A percentile compares a stretch with the other conserved stretches of the same genome.
Conservation (phyloP, 2,888 invertebrate genomes). For the Drosophila quinaria region DNA sequence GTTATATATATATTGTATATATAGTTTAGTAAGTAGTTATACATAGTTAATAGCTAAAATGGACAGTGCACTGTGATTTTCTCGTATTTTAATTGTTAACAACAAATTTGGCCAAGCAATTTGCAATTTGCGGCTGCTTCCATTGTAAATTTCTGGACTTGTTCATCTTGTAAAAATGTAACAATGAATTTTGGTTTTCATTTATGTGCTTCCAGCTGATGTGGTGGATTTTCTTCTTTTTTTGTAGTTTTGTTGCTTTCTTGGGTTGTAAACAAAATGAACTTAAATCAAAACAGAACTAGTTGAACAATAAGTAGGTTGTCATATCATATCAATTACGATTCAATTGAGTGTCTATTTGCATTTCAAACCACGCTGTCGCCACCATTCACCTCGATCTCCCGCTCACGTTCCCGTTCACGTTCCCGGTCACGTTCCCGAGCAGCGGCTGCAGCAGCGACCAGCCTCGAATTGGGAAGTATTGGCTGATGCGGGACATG, state of each 20-base stretch:
- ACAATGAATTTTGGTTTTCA: constrained; percentile 62
- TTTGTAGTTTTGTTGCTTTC: constrained; percentile 3
- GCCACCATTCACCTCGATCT: constrained; percentile 46
- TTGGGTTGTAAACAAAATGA: constrained; percentile 44
- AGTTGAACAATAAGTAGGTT: constrained; percentile 51
- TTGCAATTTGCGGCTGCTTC: constrained; percentile 10
- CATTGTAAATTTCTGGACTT: constrained; percentile 29
- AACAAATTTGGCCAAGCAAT: constrained; percentile 45
- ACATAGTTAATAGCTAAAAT: constrained; percentile 45
- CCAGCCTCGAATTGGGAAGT: constrained; percentile 30
- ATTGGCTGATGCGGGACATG: constrained; percentile 48
- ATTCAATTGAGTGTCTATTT: constrained; percentile 27
- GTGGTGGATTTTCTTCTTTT: constrained; percentile 8
- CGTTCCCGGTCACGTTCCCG: constrained; percentile 43
- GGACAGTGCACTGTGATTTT: constrained; percentile 45
- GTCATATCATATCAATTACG: constrained; percentile 28
- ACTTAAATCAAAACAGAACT: constrained; percentile 56
- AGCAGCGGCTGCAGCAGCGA: constrained; percentile 40
- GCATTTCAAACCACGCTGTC: constrained; percentile 69
- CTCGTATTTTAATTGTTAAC: constrained; percentile 45
- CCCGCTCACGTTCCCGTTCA: constrained; percentile 39
- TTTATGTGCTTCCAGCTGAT: constrained; percentile 6
- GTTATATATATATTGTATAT: constrained; percentile 42
- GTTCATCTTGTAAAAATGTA: constrained; percentile 39
- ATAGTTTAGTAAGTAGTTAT: constrained; percentile 31